phyloP scores from a whole-genome alignment of 2,797 vertebrate species.

The Liparis tanakae region DNA sequence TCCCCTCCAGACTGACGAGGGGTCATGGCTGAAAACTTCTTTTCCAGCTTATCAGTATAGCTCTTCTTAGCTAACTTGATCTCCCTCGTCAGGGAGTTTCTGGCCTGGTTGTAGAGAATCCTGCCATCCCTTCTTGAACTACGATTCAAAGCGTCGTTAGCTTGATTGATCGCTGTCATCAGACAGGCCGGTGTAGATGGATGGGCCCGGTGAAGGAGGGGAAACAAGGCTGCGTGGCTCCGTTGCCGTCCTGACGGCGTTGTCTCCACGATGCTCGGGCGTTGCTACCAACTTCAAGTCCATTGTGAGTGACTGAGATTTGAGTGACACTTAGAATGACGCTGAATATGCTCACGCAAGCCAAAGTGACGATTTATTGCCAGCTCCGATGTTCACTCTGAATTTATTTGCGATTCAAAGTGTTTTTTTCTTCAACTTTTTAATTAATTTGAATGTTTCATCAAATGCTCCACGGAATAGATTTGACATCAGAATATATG shows the following conservation, averaged over 20 bases:
- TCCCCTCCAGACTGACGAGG: too few relatives aligned
- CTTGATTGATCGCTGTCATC: constrained; percentile 59
- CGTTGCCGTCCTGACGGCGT: constrained; percentile 37
- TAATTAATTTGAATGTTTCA: constrained; percentile 13
- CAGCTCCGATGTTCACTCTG: constrained; percentile 1
- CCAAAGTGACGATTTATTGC: constrained; percentile 10
- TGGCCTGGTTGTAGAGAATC: too few relatives aligned
- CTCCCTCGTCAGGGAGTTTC: too few relatives aligned
- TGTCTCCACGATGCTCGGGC: constrained; percentile 9
- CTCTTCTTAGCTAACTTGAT: too few relatives aligned
- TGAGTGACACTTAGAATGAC: constrained; percentile 8
- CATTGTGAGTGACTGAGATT: constrained; percentile 15
- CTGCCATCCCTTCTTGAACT: constrained; percentile 45
- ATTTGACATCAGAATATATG: constrained; percentile 21
- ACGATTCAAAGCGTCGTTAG: constrained; percentile 58
- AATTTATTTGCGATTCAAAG: constrained; percentile 15
- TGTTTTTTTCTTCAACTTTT: constrained; percentile 11
- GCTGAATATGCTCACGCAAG: constrained; percentile 17
- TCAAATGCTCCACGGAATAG: not conserved
- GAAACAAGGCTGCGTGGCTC: constrained; percentile 3
- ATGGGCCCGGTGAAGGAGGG: constrained; percentile 28
- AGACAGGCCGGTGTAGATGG: constrained; percentile 54
- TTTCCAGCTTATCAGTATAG: too few relatives aligned
- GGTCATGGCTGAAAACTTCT: too few relatives aligned
- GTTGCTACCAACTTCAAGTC: constrained; percentile 27